These are phyloP conservation scores for Caenorhabditis virilis DNA, from an alignment of 2,888 invertebrate genomes.

Conservation along the genomic window DNA sequence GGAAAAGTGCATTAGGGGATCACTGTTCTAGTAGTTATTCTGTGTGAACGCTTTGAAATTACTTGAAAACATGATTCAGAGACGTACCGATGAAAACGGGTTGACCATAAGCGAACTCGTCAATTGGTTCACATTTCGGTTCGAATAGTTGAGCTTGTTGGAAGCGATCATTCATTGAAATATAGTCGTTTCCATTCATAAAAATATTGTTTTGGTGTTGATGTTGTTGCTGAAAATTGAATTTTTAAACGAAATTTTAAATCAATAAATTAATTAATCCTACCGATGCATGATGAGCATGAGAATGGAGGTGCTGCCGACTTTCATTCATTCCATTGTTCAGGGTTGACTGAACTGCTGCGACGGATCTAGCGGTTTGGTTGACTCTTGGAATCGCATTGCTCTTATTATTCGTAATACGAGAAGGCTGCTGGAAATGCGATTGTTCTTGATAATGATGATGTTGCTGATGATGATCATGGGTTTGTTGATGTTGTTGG, in stretches of 20 bases:
- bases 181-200: background rate
- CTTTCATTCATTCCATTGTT: too few species aligned
- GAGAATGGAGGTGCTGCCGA: background rate
- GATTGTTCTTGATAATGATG: background rate
- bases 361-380: too few species aligned
- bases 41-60: too few species aligned
- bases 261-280: too few species aligned
- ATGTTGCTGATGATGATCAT: too few species aligned
- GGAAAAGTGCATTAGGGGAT: too few species aligned
- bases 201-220: background rate
- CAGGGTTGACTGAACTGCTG: too few species aligned
- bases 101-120: slow-evolving; percentile 37
- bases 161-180: background rate
- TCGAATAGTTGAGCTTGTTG: slow-evolving; percentile 18
- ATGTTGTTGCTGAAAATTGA: slow-evolving; percentile 4
- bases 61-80: too few species aligned
- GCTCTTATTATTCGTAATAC: background rate
- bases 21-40: too few species aligned
- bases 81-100: slow-evolving; percentile 4
- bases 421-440: background rate
- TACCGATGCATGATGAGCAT: background rate
- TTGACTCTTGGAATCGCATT: slow-evolving; percentile 1
- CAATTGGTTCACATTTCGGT: slow-evolving; percentile 44
- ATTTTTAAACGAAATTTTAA: too few species aligned
- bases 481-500: background rate